phyloP scores from a whole-genome alignment of 2,888 invertebrate genomes.

The Thereva nobilitata region DNA sequence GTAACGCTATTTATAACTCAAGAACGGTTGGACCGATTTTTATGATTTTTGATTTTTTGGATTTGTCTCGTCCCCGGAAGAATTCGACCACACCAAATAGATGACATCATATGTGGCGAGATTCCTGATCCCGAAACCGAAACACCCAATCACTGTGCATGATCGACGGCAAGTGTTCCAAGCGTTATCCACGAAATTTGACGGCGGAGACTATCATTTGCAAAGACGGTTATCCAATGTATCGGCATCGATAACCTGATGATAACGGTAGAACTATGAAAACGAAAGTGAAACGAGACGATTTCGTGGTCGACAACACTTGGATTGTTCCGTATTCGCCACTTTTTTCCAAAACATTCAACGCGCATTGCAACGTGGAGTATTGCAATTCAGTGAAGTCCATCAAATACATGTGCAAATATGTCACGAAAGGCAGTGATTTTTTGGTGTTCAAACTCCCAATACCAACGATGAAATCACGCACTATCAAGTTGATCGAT shows the following conservation, averaged over 20 bases:
- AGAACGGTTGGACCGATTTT: too few relatives aligned
- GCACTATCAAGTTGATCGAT: too few relatives aligned
- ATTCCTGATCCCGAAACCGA: slow-evolving; percentile 43
- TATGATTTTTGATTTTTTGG: too few relatives aligned
- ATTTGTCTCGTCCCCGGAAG: too few relatives aligned
- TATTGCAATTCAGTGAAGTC: slow-evolving; percentile 45
- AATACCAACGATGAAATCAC: too few relatives aligned
- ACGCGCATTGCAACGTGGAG: slow-evolving; percentile 53
- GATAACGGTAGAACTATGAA: slow-evolving; percentile 34
- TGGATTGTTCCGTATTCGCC: slow-evolving; percentile 27
- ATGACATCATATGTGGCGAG: slow-evolving; percentile 46
- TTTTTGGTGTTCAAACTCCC: too few relatives aligned
- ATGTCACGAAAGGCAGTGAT: background rate
- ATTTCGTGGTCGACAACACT: slow-evolving; percentile 36
- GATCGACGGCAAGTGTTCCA: slow-evolving; percentile 51
- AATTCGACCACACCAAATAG: slow-evolving; percentile 48
- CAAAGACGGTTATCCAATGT: slow-evolving; percentile 51
- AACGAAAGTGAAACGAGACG: slow-evolving; percentile 44
- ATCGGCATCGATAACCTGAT: slow-evolving; percentile 45
- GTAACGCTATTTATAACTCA: too few relatives aligned
- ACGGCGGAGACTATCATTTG: slow-evolving; percentile 48
- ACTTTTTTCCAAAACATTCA: slow-evolving; percentile 44
- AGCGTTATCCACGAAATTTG: slow-evolving; percentile 47
- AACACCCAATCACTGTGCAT: slow-evolving; percentile 49
- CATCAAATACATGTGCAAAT: slow-evolving; percentile 43